Conservation (phyloP, 2,888 invertebrate species). For the Tenthredo amoena region DNA sequence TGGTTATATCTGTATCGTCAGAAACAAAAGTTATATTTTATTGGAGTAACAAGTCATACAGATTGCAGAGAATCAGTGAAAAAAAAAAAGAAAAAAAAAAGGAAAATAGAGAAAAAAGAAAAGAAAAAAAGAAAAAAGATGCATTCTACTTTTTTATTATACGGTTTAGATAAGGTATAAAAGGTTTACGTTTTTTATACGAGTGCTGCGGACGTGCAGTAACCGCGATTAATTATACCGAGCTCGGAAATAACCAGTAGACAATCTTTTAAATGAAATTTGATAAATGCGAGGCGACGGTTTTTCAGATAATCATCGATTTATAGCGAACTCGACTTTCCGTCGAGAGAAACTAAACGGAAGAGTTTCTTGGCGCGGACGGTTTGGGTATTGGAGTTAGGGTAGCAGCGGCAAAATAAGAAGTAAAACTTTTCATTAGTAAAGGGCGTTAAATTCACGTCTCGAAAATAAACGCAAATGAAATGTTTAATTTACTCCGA, state of each 20-base stretch:
- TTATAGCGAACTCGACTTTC: neutral
- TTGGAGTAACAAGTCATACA: neutral
- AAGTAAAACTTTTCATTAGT: constrained; percentile 53
- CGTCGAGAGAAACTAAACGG: neutral
- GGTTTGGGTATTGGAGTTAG: constrained; percentile 2
- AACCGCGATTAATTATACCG: neutral
- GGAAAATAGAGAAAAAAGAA: neutral
- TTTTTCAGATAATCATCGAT: constrained; percentile 38
- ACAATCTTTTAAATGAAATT: constrained; percentile 37
- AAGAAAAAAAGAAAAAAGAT: neutral
- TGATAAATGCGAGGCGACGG: constrained; percentile 15
- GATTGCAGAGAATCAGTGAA: constrained; percentile 14
- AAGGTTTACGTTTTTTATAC: neutral
- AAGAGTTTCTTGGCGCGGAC: neutral
- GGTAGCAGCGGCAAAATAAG: constrained; percentile 29
- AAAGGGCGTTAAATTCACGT: constrained; percentile 57
- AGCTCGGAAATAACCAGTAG: neutral
- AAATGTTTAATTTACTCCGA: constrained; percentile 67
- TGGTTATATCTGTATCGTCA: constrained; percentile 15
- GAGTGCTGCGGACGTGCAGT: neutral
- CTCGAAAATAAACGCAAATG: constrained; percentile 61
- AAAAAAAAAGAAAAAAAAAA: neutral
- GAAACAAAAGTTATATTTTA: constrained; percentile 16
- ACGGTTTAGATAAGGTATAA: neutral
- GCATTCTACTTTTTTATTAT: neutral